Base-by-base conservation (phyloP, 2,888 invertebrate genomes). In the Mechanitis mazaeus region DNA sequence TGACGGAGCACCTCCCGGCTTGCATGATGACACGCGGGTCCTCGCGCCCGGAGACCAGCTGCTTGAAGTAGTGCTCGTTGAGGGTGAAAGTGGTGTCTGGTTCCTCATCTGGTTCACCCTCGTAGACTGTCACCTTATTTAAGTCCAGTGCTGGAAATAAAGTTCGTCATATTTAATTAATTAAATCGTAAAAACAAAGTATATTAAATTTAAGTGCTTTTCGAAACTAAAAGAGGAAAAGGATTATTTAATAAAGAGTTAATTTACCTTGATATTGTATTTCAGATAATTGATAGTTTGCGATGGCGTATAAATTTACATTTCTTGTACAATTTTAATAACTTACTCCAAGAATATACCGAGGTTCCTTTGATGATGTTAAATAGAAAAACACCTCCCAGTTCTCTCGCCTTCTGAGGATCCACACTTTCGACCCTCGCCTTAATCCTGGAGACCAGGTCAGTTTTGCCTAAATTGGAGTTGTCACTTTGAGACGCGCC, bases 271-370 rank as follows among this genome's bases (percentile, higher is more conserved):
- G 20, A 20, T 20, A 20, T 20, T 20, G 20, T 20, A 20, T 20
- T 20, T 20, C 20, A 47, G 47, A 38, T 20, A 20, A 28, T 47
- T 47, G 12, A 47, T 28, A 47, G 2, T 20, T 47, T 28, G 20
- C 20, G 20, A 20, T 35, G 1, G 35, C 35, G 3, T 35, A 53
- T 28, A 55, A 38, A 20, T 42, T 38, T 9, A 42, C 20, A 55
- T n/a, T 42, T 55, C 28, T n/a, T 42, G 4, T 38, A 58, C 50
- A 50, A 7, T 9, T 42, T 4, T 56, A 6, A 45, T 4, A 33
- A 84, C 90, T 87, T 69, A 90, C 91, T 91, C 90, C 90, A 91
- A 47, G 84, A 85, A 65, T 87, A 87, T 3, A 91, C 84, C 0
- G 77, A 71, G 33, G 81, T 84, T 11, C 83, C 90, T 61, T 84